phyloP scores from a whole-genome alignment of 2,888 invertebrate species.

The Syritta pipiens region DNA sequence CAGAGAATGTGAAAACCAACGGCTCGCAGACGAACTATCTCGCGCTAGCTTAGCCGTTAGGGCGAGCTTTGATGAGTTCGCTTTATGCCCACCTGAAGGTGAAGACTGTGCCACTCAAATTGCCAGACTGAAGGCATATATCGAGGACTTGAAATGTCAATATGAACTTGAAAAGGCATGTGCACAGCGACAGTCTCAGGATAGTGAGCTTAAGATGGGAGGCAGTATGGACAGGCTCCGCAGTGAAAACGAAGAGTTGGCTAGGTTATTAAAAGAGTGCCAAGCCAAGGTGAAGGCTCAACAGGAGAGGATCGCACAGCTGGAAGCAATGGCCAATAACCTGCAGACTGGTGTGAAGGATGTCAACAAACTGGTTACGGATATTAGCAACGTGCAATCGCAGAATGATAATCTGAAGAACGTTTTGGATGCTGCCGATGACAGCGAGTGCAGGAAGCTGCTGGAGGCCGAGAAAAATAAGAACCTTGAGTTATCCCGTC shows the following conservation, averaged over 20 bases:
- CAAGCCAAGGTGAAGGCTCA: slow-evolving; percentile 14
- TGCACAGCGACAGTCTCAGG: too few species aligned
- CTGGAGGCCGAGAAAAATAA: slow-evolving; percentile 21
- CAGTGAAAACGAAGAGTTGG: background rate
- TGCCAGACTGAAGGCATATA: background rate
- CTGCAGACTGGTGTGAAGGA: too few species aligned
- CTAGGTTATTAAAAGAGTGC: background rate
- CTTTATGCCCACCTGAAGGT: background rate
- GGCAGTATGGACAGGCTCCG: background rate
- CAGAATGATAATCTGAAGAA: slow-evolving; percentile 42
- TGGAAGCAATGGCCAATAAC: too few species aligned
- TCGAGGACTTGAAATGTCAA: background rate
- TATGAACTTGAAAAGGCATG: slow-evolving; percentile 4
- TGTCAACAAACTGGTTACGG: slow-evolving; percentile 70
- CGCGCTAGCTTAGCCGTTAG: background rate
- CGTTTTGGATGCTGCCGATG: slow-evolving; percentile 51
- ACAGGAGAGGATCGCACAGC: background rate
- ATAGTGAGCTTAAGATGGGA: too few species aligned
- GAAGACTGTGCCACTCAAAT: slow-evolving; percentile 20
- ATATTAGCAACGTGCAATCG: slow-evolving; percentile 73
- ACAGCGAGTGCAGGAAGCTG: slow-evolving; percentile 23
- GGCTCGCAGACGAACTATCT: slow-evolving; percentile 7
- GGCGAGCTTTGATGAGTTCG: background rate
- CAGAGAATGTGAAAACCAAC: slow-evolving; percentile 20
- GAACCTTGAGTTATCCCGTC: too few species aligned